Conservation (phyloP, 2,113 vertebrate species). For the Peromyscus maniculatus region DNA sequence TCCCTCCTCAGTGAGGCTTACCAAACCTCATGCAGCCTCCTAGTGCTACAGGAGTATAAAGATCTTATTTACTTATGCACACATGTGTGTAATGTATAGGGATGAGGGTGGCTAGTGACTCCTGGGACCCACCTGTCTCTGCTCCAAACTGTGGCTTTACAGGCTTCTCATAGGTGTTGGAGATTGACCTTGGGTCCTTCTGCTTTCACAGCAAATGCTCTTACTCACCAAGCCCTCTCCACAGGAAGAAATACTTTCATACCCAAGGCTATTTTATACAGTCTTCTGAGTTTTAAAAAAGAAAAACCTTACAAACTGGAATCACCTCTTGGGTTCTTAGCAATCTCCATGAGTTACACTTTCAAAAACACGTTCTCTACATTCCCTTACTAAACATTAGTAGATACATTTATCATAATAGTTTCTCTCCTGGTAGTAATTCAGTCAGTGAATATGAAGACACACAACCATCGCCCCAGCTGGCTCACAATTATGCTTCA, state of each 20-base stretch:
- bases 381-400: constrained; percentile 26
- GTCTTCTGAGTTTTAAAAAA: constrained; percentile 11
- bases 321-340: not conserved
- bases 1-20: not conserved
- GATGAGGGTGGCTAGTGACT: not conserved
- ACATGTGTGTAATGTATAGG: not conserved
- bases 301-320: constrained; percentile 7
- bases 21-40: not conserved
- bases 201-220: not conserved
- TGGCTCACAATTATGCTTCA: not conserved
- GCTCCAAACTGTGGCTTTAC: not conserved
- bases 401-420: not conserved
- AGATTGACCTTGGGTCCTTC: not conserved
- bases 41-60: not conserved
- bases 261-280: not conserved
- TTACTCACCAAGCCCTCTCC: not conserved
- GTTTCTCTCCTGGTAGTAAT: constrained; percentile 20
- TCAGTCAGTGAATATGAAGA: not conserved
- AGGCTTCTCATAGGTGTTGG: not conserved
- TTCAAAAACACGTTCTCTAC: not conserved
- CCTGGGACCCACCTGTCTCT: not conserved
- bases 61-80: not conserved
- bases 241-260: not conserved
- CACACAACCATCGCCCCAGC: not conserved
- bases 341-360: not conserved